Evolutionary conservation across 2,888 invertebrate genomes (phyloP), one percentile per base, ranked within the genome.

Genomic region (Biston stratarius): DNA sequence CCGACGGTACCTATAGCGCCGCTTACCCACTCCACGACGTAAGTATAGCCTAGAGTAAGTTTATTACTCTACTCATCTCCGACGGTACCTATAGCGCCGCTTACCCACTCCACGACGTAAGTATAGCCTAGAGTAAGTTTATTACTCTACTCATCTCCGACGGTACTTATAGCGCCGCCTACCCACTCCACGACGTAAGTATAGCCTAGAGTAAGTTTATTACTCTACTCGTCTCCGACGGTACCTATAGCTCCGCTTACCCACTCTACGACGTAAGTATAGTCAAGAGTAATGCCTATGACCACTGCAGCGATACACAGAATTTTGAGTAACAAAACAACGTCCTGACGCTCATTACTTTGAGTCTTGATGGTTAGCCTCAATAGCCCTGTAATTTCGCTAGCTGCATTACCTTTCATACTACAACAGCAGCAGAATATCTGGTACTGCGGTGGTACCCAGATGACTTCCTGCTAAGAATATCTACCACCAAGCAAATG

Each of bases 1-100:
- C 95, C 48, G 96, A 97, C 74, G 94, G 94, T 64, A 95, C 96
- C 6, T 98, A 98, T 80, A 94, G 95, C 61, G 97, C 97, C 0
- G 97, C 97, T 0, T 98, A 98, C 92, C 98, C 98, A 0, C 88
- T 98, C 49, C 98, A 98, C 80, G 98, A 98, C 90, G 98, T 97
- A 85, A 95, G 95, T 84, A 60, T 40, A 44, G 34, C 36, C 14
- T 36, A 3, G 36, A 36, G 15, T 36, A 7, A 51, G 1, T 24
- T 24, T 24, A 96, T 97, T 72, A 95, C 96, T 62, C 94, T 97
- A 74, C 94, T 98, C 59, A 94, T 98, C 57, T 94, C 95, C 48
- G 96, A 97, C 74, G 94, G 94, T 64, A 95, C 96, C 6, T 98
- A 98, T 80, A 94, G 95, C 61, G 97, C 97, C 0, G 97, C 97